Evolutionary conservation across 2,888 invertebrate species (phyloP).

Genomic region (Netelia melanura): DNA sequence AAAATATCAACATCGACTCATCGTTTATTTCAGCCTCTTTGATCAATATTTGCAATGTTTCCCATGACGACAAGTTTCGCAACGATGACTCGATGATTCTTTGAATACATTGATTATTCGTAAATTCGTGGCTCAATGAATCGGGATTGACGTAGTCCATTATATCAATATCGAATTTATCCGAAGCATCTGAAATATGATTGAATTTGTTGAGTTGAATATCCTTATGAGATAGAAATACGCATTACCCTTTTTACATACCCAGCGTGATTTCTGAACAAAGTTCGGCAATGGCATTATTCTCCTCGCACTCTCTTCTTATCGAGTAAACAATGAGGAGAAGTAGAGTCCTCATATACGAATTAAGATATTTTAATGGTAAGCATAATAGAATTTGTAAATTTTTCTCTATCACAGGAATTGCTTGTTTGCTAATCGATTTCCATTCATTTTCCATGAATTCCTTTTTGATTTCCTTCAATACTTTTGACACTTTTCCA

Average conservation of each 20-base stretch:
- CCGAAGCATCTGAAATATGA: constrained; percentile 74
- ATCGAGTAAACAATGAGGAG: constrained; percentile 76
- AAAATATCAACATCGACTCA: constrained; percentile 67
- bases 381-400: constrained; percentile 71
- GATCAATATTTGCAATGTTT: constrained; percentile 68
- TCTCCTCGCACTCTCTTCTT: constrained; percentile 71
- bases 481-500: constrained; percentile 63
- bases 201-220: neutral
- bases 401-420: constrained; percentile 33
- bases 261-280: constrained; percentile 75
- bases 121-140: constrained; percentile 71
- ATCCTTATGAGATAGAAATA: neutral
- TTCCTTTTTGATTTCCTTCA: constrained; percentile 71
- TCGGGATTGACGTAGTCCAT: constrained; percentile 73
- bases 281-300: constrained; percentile 58
- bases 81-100: constrained; percentile 75
- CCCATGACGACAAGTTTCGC: constrained; percentile 68
- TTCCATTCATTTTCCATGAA: constrained; percentile 70
- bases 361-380: constrained; percentile 73
- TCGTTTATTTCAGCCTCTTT: constrained; percentile 62
- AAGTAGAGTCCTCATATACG: constrained; percentile 71
- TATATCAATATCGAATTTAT: constrained; percentile 73
- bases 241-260: constrained; percentile 54
- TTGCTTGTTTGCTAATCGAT: constrained; percentile 58
- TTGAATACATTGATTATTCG: constrained; percentile 63